Evolutionary conservation across 2,888 invertebrate genomes (phyloP), one percentile per base, ranked within the genome.

Genomic region (Adela reaumurella): DNA sequence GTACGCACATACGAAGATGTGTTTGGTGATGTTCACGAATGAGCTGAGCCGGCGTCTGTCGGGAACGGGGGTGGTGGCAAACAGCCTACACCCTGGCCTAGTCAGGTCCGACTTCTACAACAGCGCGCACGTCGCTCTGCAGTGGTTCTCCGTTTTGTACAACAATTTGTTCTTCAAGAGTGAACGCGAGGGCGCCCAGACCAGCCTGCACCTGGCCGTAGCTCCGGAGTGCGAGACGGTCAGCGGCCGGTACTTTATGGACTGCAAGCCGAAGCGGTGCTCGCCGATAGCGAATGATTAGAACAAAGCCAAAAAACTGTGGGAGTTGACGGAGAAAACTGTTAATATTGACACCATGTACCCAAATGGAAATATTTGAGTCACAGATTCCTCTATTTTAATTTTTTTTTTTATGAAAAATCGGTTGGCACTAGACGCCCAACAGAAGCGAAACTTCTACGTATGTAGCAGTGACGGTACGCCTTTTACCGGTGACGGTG

Each of bases 71-170:
- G 86, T 90, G 0, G 87, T 86, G 1, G 86, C 83, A 2, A 88
- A 89, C 61, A 79, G 84, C 24, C 70, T 88, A 28, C 86, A 90
- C 65, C 90, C 90, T 14, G 90, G 90, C 17, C 66, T 88, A 42
- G 85, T 86, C 3, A 77, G 81, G 44, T 88, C 88, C n/a, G n/a
- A n/a, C n/a, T 65, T 88, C 8, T 8, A 35, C 35, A 8, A 14
- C 6, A 35, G 14, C 14, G 35, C 11, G 3, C 6, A 35, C 14
- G n/a, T n/a, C n/a, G n/a, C n/a, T 35, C 14, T 35, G 35, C 35
- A 14, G 6, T 3, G 6, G 3, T 4, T 4, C 6, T 11, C 35
- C 14, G n/a, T n/a, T 35, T 35, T 8, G 3, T 35, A 35, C n/a
- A 35, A 8, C 14, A 14, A 35, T 35, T 35, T 35, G 14, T 35